Base-by-base conservation (phyloP, 2,888 invertebrate species). In the Druceiella hillmani region DNA sequence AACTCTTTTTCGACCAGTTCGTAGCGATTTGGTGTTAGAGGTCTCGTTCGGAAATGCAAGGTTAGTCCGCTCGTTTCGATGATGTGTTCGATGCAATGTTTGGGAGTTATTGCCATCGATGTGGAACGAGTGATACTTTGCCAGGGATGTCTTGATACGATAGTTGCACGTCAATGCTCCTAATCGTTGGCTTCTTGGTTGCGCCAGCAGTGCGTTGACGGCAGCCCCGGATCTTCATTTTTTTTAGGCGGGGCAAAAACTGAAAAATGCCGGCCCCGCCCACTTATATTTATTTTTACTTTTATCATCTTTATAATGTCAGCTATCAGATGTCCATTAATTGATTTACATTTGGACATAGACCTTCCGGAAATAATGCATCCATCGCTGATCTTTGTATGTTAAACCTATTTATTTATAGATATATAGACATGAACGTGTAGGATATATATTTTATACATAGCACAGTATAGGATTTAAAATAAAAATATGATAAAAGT, bases 221-320 rank as follows among this genome's bases (percentile, higher is more conserved):
- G n/a, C 27, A 27, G 27, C 27, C 27, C 10, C 27, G 27, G 27
- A 27, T 27, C 27, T 27, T 27, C 10, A 27, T 26, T 9, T 32
- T 32, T 32, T 17, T 17, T 11, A 16, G 17, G 32, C 32, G 32
- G 32, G 32, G 32, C 32, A 34, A 36, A 36, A 27, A 36, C 36
- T 36, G 28, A 36, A 28, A 36, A 36, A 27, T 36, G 36, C 36
- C 36, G 36, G 20, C 17, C 29, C 36, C 27, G 28, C 29, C 28
- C 28, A 17, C 11, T 3, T 17, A 28, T 20, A 5, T 17, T 36
- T 10, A n/a, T 25, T 16, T 26, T 26, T 9, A 12, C 26, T 9
- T 26, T 3, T 5, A 26, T 26, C 3, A 26, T 26, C 26, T 26
- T 26, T 9, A 26, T 5, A 4, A 26, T 26, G n/a, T 26, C 9